phyloP scores from a whole-genome alignment of 1,140 invertebrate species.

The Homalodisca vitripennis region DNA sequence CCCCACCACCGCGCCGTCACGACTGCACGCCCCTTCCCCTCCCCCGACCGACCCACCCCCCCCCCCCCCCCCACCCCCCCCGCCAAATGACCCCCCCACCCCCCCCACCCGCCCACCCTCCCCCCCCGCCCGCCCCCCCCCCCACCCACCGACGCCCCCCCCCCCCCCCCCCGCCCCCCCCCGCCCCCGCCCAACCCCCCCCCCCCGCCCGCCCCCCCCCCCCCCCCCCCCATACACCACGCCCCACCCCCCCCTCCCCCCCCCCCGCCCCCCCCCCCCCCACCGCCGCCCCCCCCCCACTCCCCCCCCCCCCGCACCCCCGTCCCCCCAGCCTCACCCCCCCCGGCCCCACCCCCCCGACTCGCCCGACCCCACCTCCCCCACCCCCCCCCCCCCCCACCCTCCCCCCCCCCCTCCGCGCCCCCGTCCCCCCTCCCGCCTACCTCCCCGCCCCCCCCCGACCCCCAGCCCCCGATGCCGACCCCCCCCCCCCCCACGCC shows the following conservation, averaged over 20 bases:
- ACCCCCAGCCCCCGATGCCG: constrained; percentile 13
- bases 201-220: constrained; percentile 35
- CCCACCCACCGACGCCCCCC: no score
- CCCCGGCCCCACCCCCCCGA: no score
- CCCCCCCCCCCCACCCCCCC: neutral
- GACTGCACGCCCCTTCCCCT: neutral
- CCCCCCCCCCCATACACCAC: constrained; percentile 34
- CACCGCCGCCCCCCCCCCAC: constrained; percentile 38
- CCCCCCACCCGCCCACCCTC: neutral
- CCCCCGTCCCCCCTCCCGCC: constrained; percentile 8
- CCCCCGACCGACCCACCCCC: neutral
- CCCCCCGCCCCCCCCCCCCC: constrained; percentile 19
- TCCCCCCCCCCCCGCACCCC: constrained; percentile 32
- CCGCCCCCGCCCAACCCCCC: constrained; percentile 6
- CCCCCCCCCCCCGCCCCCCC: neutral
- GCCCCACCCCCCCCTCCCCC: constrained; percentile 32
- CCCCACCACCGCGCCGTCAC: neutral
- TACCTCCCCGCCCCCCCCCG: constrained; percentile 27
- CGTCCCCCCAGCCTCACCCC: neutral
- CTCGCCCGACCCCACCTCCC: no score
- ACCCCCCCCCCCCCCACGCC: no score
- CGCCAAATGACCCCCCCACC: no score
- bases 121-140: constrained; percentile 4
- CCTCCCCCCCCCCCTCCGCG: no score
- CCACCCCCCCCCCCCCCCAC: no score